phyloP scores from a whole-genome alignment of 1,140 invertebrate species.

The Phocides pigmalion region DNA sequence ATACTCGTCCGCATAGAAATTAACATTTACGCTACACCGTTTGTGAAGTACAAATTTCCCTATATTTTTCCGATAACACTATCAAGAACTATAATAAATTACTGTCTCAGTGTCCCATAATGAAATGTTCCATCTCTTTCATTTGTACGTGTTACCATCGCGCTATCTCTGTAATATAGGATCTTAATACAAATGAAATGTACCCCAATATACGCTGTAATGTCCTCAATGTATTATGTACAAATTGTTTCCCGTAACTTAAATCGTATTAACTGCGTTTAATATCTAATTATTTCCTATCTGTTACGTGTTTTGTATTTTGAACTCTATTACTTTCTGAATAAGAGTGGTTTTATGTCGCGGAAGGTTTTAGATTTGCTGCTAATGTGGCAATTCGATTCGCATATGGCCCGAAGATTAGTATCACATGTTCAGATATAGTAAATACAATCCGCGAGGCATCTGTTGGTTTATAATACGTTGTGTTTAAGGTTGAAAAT shows the following conservation, averaged over 20 bases:
- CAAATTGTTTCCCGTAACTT: constrained; percentile 29
- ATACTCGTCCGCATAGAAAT: too few relatives aligned
- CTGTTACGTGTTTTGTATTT: constrained; percentile 20
- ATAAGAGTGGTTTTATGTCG: constrained; percentile 39
- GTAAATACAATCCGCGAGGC: neutral
- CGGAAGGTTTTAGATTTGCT: constrained; percentile 26
- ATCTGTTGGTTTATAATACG: constrained; percentile 9
- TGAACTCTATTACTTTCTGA: constrained; percentile 13
- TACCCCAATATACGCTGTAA: constrained; percentile 5
- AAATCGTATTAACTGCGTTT: constrained; percentile 50
- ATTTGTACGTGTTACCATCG: neutral
- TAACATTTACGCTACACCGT: too few relatives aligned
- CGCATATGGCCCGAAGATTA: constrained; percentile 54
- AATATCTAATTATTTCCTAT: constrained; percentile 53
- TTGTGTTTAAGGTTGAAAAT: constrained; percentile 2
- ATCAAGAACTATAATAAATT: too few relatives aligned
- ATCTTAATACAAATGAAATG: constrained; percentile 17
- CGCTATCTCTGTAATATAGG: neutral
- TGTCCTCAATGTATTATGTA: constrained; percentile 29
- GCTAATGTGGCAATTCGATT: constrained; percentile 57
- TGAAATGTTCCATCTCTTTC: neutral
- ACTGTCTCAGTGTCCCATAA: too few relatives aligned
- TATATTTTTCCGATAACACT: too few relatives aligned
- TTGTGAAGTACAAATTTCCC: too few relatives aligned
- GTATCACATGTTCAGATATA: constrained; percentile 48